These are phyloP conservation scores for Lepilemur septentrionalis DNA, from an alignment of 2,797 vertebrate genomes.

Conservation along the genomic window DNA sequence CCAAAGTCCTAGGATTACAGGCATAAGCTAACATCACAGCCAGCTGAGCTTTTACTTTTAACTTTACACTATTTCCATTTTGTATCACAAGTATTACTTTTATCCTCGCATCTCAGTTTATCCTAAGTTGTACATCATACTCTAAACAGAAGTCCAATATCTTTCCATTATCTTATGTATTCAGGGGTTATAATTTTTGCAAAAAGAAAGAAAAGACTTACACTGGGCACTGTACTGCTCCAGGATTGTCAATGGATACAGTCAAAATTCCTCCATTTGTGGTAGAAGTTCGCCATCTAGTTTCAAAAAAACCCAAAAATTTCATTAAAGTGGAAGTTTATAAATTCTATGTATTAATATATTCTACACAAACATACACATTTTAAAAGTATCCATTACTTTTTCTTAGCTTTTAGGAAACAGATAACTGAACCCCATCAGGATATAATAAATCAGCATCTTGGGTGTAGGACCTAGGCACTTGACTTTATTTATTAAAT, in stretches of 20 bases:
- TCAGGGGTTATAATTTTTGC: not conserved
- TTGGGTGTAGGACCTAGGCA: not conserved
- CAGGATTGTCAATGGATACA: conserved; percentile 96
- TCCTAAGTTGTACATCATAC: conserved; percentile 1
- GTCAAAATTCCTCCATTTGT: conserved; percentile 93
- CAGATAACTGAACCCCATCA: not conserved
- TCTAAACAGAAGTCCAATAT: not conserved
- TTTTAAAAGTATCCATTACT: conserved; percentile 17
- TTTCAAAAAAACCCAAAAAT: conserved; percentile 62
- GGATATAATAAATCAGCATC: conserved; percentile 18
- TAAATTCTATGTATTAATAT: not conserved
- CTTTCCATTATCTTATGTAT: not conserved
- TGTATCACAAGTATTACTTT: not conserved
- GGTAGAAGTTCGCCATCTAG: conserved; percentile 93
- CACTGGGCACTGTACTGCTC: conserved; percentile 87
- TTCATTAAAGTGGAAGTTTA: conserved; percentile 24
- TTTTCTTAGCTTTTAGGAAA: conserved; percentile 40
- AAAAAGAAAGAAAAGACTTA: conserved; percentile 80
- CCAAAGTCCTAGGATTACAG: not conserved
- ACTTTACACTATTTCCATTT: conserved; percentile 16
- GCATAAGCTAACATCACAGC: not conserved
- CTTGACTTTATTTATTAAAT: not conserved
- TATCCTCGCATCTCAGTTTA: not conserved
- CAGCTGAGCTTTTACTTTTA: not conserved
- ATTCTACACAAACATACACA: not conserved